phyloP scores from a whole-genome alignment of 2,888 invertebrate genomes.

The Tricholauxania praeusta region DNA sequence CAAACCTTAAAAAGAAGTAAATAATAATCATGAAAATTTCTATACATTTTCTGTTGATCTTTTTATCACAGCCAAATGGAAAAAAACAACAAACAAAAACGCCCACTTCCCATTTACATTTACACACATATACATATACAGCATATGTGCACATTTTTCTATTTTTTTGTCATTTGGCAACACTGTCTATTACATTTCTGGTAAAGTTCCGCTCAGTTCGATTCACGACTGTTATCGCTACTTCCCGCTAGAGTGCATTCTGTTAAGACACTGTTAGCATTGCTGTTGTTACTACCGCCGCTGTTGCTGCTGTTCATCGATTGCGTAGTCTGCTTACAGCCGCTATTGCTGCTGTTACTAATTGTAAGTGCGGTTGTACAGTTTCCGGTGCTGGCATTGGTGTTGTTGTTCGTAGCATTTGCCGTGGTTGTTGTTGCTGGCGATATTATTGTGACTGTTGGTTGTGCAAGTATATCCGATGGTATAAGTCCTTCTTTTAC shows the following conservation, averaged over 20 bases:
- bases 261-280: slow-evolving; percentile 34
- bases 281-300: slow-evolving; percentile 1
- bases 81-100: slow-evolving; percentile 45
- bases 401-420: slow-evolving; percentile 43
- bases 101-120: too few species aligned
- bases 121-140: background rate
- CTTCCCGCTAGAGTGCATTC: slow-evolving; percentile 62
- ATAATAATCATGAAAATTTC: too few species aligned
- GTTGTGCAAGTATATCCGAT: slow-evolving; percentile 71
- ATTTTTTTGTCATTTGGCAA: slow-evolving; percentile 48
- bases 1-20: too few species aligned
- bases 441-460: slow-evolving; percentile 55
- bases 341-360: slow-evolving; percentile 16
- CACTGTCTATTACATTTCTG: background rate
- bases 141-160: slow-evolving; percentile 27
- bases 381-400: slow-evolving; percentile 4
- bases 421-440: slow-evolving; percentile 44
- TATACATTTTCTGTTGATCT: slow-evolving; percentile 29
- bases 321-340: background rate
- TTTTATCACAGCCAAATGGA: slow-evolving; percentile 65
- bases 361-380: slow-evolving; percentile 21
- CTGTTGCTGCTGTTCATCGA: slow-evolving; percentile 31
- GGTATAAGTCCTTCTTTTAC: slow-evolving; percentile 92
- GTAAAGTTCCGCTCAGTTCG: slow-evolving; percentile 66
- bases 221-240: slow-evolving; percentile 81